Percentiles rank a stretch among this genome's conserved stretches.
Conservation (phyloP, 2,888 invertebrate species). For the Mamestra brassicae region DNA sequence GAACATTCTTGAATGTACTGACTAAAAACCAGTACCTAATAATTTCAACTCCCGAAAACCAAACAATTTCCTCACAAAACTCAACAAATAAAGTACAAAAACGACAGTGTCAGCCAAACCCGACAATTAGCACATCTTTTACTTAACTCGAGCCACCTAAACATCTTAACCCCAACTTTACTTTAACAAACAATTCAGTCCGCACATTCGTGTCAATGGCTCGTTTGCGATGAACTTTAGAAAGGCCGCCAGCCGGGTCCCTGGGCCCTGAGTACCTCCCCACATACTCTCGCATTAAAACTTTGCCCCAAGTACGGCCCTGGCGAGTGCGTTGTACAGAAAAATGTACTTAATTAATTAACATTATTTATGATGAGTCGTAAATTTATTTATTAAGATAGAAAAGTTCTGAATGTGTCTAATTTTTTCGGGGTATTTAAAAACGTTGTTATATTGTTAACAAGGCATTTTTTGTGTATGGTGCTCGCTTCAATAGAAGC, state of each 20-base stretch:
- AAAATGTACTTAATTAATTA: slow-evolving; percentile 79
- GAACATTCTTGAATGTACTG: no score
- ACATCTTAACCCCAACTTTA: slow-evolving; percentile 64
- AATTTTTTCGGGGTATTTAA: slow-evolving; percentile 53
- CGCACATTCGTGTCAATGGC: slow-evolving; percentile 70
- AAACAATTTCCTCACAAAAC: slow-evolving; percentile 7
- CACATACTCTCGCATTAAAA: slow-evolving; percentile 81
- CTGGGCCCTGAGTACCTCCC: slow-evolving; percentile 47
- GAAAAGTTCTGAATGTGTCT: slow-evolving; percentile 59
- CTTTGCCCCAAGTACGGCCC: slow-evolving; percentile 80
- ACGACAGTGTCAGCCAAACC: slow-evolving; percentile 39
- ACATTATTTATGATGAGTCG: slow-evolving; percentile 65
- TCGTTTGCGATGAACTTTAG: slow-evolving; percentile 70
- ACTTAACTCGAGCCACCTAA: slow-evolving; percentile 59
- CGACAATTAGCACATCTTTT: slow-evolving; percentile 67
- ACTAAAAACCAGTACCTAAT: neutral
- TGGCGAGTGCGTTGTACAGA: slow-evolving; percentile 81
- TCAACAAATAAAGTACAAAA: slow-evolving; percentile 31
- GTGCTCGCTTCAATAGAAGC: neutral
- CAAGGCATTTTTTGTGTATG: slow-evolving; percentile 18
- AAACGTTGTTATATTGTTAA: slow-evolving; percentile 51
- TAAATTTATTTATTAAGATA: slow-evolving; percentile 70
- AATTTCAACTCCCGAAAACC: neutral
- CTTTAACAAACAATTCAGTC: slow-evolving; percentile 65
- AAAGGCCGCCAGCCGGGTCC: slow-evolving; percentile 61